Base-by-base conservation (phyloP, 2,797 vertebrate species). In the Parambassis ranga region DNA sequence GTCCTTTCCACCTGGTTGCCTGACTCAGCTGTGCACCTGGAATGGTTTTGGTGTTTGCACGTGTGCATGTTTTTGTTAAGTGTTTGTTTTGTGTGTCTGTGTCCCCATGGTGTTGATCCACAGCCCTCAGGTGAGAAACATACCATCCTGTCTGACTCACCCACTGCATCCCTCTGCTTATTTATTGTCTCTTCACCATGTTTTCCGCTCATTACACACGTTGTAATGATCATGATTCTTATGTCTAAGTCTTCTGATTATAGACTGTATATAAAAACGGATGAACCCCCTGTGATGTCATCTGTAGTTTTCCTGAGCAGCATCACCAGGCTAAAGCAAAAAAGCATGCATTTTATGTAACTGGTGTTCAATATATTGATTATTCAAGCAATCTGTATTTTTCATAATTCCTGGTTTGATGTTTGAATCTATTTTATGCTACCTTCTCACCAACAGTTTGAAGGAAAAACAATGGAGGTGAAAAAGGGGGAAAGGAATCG, bases 381-480 rank as follows among this genome's bases (percentile, higher is more conserved):
- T n/a, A n/a, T n/a, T n/a, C n/a, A n/a, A n/a, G n/a, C n/a, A n/a
- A n/a, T n/a, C 10, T 14, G 22, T 2, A 16, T 39, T 38, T 20
- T 16, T 5, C n/a, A n/a, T 27, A 3, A 48, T 38, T 26, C 6
- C n/a, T n/a, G n/a, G n/a, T n/a, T n/a, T n/a, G n/a, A n/a, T n/a
- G n/a, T n/a, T n/a, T n/a, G n/a, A n/a, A n/a, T n/a, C n/a, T n/a
- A n/a, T n/a, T n/a, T n/a, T n/a, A n/a, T n/a, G n/a, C n/a, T n/a
- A n/a, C n/a, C n/a, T n/a, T n/a, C n/a, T n/a, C n/a, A n/a, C n/a
- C n/a, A n/a, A n/a, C n/a, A n/a, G n/a, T n/a, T n/a, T n/a, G n/a
- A n/a, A 78, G 74, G 72, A 60, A 77, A 73, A 81, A 61, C 49
- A 53, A 55, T 39, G 41, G 35, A 75, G n/a, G n/a, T n/a, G n/a